Base-by-base conservation (phyloP, 2,113 vertebrate genomes). In the Corydoras maculifer region DNA sequence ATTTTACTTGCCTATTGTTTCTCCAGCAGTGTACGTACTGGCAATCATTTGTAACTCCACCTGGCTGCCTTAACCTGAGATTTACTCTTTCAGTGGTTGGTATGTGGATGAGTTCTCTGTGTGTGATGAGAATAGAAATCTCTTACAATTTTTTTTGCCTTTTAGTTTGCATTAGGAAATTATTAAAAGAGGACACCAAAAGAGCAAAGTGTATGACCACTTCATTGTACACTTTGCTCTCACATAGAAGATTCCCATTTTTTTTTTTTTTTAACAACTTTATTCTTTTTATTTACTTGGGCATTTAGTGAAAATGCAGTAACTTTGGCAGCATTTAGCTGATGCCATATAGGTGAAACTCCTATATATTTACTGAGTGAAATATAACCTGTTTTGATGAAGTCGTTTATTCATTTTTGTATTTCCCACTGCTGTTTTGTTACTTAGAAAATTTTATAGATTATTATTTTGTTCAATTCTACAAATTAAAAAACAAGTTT, bases 21-120 rank as follows among this genome's bases (percentile, higher is more conserved):
- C 62, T 69, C 62, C 51, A 62, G 54, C 62, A 9, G 62, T 0
- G 7, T 62, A 13, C 54, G 59, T 68, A 64, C 73, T 69, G 72
- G 65, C 69, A 78, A 75, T 78, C 69, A 78, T 78, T 78, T 75
- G 69, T 58, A 72, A 64, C 55, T 53, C 69, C 69, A 78, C 69
- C 65, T 55, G 73, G 54, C 31, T 60, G 64, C 25, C 43, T 78
- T 75, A 78, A 75, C 72, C 69, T 75, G 64, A 78, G 72, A 78
- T 72, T 63, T 70, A 75, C 69, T 71, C 55, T 72, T 55, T 59
- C 49, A 65, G 63, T 64, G 59, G 31, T 48, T 72, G 65, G 48
- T 29, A 31, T 65, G 61, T 55, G 64, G 2, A 48, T 25, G 68
- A 32, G 59, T 8, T 71, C 65, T 77, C 15, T 15, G 62, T 61